Evolutionary conservation across 2,888 invertebrate genomes (phyloP).

Genomic region (Limenitis arthemis): DNA sequence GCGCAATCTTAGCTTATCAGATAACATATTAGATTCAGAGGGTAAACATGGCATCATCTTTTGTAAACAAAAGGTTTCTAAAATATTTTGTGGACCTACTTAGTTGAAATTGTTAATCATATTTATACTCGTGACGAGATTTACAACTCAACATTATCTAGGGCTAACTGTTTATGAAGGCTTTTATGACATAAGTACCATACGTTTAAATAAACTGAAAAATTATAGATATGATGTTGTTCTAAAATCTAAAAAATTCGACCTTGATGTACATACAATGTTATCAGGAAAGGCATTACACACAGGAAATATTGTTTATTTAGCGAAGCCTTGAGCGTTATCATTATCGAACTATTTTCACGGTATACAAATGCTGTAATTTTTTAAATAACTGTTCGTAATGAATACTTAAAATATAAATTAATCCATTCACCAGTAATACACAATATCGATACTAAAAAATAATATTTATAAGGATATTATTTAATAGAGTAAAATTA

Average conservation of each 20-base stretch:
- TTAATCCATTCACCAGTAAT: too few relatives aligned
- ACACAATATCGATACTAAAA: too few relatives aligned
- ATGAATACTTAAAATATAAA: background rate
- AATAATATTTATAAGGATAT: too few relatives aligned
- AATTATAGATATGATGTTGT: too few relatives aligned
- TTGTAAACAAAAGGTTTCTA: constrained; percentile 1
- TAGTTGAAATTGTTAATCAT: background rate
- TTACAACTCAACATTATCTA: too few relatives aligned
- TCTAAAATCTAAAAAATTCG: background rate
- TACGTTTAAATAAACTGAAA: too few relatives aligned
- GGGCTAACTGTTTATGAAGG: too few relatives aligned
- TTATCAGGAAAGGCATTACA: constrained; percentile 2
- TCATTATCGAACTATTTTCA: background rate
- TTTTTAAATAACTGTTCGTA: background rate
- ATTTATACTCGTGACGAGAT: too few relatives aligned
- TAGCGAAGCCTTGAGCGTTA: constrained; percentile 3
- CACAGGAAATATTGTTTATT: constrained; percentile 3
- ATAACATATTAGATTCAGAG: background rate
- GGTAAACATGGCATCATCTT: constrained; percentile 10
- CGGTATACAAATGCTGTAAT: background rate
- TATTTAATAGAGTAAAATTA: too few relatives aligned
- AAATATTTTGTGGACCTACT: background rate
- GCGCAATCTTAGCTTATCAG: constrained; percentile 1
- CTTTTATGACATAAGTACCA: too few relatives aligned
- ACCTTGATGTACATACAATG: background rate